These are phyloP conservation scores for Helostoma temminkii DNA, from an alignment of 2,797 vertebrate species.

Conservation along the genomic window DNA sequence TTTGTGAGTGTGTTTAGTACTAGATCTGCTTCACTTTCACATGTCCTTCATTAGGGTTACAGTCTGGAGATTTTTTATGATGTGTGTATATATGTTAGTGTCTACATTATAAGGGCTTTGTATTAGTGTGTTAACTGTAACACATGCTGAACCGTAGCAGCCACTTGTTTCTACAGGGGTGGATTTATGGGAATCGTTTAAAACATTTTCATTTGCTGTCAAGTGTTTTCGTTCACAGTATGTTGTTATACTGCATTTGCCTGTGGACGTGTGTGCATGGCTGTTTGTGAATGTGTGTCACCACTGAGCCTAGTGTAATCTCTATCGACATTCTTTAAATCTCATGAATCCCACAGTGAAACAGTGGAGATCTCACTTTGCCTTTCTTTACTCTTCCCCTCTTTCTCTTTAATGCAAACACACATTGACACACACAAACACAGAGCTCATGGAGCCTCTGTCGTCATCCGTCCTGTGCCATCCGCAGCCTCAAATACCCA, in stretches of 20 bases:
- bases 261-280: background rate
- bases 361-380: constrained; percentile 40
- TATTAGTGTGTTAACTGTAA: constrained; percentile 12
- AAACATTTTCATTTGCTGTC: constrained; percentile 44
- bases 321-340: constrained; percentile 53
- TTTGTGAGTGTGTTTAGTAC: constrained; percentile 41
- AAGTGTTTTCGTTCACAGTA: constrained; percentile 36
- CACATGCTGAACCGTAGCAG: constrained; percentile 32
- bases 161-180: background rate
- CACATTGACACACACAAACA: constrained; percentile 31
- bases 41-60: constrained; percentile 48
- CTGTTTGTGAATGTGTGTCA: constrained; percentile 17
- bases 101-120: no score
- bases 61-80: constrained; percentile 28
- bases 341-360: constrained; percentile 45
- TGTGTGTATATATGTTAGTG: background rate
- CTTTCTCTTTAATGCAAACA: constrained; percentile 19
- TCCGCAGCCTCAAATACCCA: constrained; percentile 58
- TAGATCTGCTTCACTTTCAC: constrained; percentile 59
- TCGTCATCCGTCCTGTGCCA: constrained; percentile 64
- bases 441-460: constrained; percentile 37
- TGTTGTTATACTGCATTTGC: constrained; percentile 21
- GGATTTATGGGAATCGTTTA: constrained; percentile 45
- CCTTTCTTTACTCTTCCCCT: constrained; percentile 11
- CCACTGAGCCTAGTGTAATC: constrained; percentile 36